Evolutionary conservation across 2,113 vertebrate species (phyloP).

Genomic region (Anoplopoma fimbria): DNA sequence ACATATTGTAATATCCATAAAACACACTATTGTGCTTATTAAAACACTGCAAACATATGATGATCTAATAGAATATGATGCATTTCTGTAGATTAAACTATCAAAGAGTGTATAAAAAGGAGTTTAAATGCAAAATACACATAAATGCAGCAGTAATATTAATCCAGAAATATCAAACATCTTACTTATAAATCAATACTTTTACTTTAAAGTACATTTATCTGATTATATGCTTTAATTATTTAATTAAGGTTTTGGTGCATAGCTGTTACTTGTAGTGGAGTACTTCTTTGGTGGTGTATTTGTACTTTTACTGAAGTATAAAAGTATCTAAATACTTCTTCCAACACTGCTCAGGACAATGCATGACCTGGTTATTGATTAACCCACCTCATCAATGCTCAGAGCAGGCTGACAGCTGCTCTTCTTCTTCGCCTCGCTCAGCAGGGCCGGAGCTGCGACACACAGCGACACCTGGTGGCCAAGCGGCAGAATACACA

Average conservation of each 20-base stretch:
- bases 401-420: conserved; percentile 75
- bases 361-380: not conserved
- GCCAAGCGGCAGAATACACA: not conserved
- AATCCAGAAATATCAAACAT: too few species aligned
- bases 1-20: not conserved
- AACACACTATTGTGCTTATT: not conserved
- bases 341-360: too few species aligned
- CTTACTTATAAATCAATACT: not conserved
- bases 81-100: too few species aligned
- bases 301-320: not conserved
- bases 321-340: too few species aligned
- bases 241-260: not conserved
- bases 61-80: not conserved
- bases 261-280: too few species aligned
- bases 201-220: not conserved
- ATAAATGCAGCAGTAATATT: too few species aligned
- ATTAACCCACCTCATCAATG: conserved; percentile 86
- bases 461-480: conserved; percentile 85
- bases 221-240: not conserved
- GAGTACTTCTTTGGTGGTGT: too few species aligned
- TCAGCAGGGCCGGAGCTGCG: conserved; percentile 81
- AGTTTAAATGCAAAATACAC: not conserved
- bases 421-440: conserved; percentile 83
- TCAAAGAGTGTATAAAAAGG: too few species aligned
- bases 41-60: not conserved